phyloP scores from a whole-genome alignment of 2,888 invertebrate species.

The Hedya salicella region DNA sequence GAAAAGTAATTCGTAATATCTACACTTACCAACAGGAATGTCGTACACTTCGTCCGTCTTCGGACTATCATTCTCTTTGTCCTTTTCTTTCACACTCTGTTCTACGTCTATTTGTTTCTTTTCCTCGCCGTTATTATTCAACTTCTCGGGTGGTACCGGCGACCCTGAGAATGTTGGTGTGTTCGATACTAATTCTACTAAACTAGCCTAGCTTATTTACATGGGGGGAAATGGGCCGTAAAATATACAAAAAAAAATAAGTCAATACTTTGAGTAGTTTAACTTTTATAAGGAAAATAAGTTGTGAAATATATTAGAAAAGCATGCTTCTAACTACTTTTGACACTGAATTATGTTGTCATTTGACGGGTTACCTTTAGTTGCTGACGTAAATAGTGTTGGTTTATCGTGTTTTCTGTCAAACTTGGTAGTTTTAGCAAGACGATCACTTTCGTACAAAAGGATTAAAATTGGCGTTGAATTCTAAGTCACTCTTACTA shows the following conservation, averaged over 20 bases:
- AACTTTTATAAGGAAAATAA: conserved; percentile 23
- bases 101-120: conserved; percentile 64
- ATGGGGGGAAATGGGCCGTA: not conserved
- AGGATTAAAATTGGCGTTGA: not conserved
- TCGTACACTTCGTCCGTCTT: conserved; percentile 77
- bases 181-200: conserved; percentile 39
- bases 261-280: conserved; percentile 29
- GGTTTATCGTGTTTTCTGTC: not conserved
- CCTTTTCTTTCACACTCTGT: conserved; percentile 62
- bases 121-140: conserved; percentile 72
- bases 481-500: not conserved
- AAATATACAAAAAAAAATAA: conserved; percentile 13
- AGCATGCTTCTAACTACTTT: conserved; percentile 57
- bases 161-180: conserved; percentile 65
- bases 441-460: not conserved
- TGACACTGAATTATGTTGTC: conserved; percentile 2
- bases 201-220: conserved; percentile 40
- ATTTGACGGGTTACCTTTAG: conserved; percentile 7
- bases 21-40: conserved; percentile 78
- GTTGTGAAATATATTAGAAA: conserved; percentile 20
- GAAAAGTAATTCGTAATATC: conserved; percentile 21
- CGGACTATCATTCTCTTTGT: conserved; percentile 62
- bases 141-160: conserved; percentile 64
- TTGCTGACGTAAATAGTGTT: not conserved
- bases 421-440: conserved; percentile 4